A percentile compares a stretch with the other conserved stretches of the same genome.
phyloP scores from a whole-genome alignment of 2,888 invertebrate species.

The Pollenia griseotomentosa region DNA sequence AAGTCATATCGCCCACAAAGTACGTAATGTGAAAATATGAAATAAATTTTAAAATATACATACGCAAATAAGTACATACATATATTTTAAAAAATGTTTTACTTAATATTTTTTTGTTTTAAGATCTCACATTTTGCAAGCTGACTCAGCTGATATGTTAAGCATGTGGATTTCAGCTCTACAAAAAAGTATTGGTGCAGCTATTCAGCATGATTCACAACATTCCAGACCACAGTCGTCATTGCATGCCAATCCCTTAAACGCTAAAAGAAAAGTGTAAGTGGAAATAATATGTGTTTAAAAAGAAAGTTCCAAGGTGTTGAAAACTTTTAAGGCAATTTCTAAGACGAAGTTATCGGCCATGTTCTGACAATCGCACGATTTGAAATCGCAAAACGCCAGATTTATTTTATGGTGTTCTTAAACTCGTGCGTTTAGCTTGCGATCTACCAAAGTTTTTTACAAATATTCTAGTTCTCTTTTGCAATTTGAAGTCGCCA shows the following conservation, averaged over 20 bases:
- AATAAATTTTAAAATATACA: slow-evolving; percentile 1
- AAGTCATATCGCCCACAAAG: slow-evolving; percentile 97
- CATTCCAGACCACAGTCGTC: slow-evolving; percentile 82
- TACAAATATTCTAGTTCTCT: no score
- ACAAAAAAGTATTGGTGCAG: slow-evolving; percentile 94
- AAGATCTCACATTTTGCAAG: slow-evolving; percentile 98
- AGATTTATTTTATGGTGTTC: no score
- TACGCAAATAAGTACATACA: background rate
- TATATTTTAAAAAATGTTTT: background rate
- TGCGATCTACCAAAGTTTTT: no score
- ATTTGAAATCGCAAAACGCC: no score
- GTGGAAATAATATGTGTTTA: slow-evolving; percentile 64
- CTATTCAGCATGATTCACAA: slow-evolving; percentile 84
- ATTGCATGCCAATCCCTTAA: slow-evolving; percentile 79
- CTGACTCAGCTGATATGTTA: slow-evolving; percentile 96
- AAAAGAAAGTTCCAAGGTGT: no score
- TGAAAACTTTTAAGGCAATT: no score
- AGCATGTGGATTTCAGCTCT: slow-evolving; percentile 95
- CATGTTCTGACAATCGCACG: no score
- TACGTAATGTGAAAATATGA: slow-evolving; percentile 84
- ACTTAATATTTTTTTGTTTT: slow-evolving; percentile 8
- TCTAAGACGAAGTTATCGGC: no score
- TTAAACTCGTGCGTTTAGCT: no score
- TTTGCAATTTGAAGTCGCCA: no score
- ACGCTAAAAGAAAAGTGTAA: slow-evolving; percentile 82